Percentiles rank a stretch among this genome's conserved stretches.
phyloP scores from a whole-genome alignment of 2,888 invertebrate genomes.

The Tinea trinotella region DNA sequence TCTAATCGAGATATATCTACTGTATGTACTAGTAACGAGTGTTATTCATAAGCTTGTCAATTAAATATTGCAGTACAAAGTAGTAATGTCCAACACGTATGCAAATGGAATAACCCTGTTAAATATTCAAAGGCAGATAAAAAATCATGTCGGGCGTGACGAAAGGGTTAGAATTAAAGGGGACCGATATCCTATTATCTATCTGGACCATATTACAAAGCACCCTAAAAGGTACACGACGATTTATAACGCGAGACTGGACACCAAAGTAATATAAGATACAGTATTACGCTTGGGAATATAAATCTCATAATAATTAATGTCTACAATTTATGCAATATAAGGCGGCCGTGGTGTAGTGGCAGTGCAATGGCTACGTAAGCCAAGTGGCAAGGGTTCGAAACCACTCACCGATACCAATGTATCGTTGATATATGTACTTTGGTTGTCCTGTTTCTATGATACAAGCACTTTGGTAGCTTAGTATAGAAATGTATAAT shows the following conservation, averaged over 20 bases:
- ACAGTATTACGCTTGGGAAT: not conserved
- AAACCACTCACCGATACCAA: too few species aligned
- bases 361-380: too few species aligned
- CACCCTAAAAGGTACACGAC: constrained; percentile 13
- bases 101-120: constrained; percentile 6
- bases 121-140: constrained; percentile 12
- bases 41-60: not conserved
- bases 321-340: too few species aligned
- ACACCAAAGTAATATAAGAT: not conserved
- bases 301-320: not conserved
- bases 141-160: constrained; percentile 6
- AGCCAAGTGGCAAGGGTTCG: too few species aligned
- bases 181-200: constrained; percentile 18
- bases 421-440: too few species aligned
- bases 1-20: not conserved
- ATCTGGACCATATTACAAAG: constrained; percentile 16
- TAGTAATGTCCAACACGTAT: constrained; percentile 5
- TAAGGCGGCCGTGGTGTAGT: too few species aligned
- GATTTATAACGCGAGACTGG: constrained; percentile 13
- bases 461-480: too few species aligned
- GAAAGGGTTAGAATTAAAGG: constrained; percentile 12
- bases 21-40: not conserved
- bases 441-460: too few species aligned
- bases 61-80: not conserved
- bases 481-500: too few species aligned